phyloP scores from a whole-genome alignment of 35 echinoderm and acorn worm species.

The Strongylocentrotus purpuratus region DNA sequence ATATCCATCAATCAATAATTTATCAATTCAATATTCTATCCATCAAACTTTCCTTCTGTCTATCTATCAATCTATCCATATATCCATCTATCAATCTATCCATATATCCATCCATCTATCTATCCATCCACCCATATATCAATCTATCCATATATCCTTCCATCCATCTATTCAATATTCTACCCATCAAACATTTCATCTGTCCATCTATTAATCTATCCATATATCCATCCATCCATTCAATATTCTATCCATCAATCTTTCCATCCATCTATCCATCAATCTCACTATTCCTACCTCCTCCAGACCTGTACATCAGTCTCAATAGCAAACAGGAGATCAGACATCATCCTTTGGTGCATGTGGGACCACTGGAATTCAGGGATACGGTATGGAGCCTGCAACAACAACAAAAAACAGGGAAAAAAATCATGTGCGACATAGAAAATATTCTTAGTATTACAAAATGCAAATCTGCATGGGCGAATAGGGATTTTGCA shows the following conservation, averaged over 20 bases:
- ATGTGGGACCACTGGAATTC: slow-evolving; percentile 97
- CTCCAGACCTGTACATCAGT: slow-evolving; percentile 99
- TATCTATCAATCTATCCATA: no score
- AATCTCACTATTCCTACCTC: slow-evolving; percentile 63
- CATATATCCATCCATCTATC: no score
- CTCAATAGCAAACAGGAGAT: slow-evolving; percentile 98
- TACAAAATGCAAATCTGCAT: no score
- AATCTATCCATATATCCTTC: no score
- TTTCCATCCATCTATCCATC: not conserved
- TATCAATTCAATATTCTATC: no score
- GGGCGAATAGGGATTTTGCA: no score
- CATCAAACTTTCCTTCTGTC: no score
- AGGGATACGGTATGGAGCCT: slow-evolving; percentile 93
- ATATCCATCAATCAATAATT: no score
- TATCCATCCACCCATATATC: no score
- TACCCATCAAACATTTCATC: not conserved
- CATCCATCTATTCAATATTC: not conserved
- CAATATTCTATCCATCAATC: not conserved
- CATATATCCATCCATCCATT: not conserved
- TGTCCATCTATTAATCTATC: not conserved
- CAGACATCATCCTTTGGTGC: slow-evolving; percentile 99
- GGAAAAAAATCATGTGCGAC: not conserved
- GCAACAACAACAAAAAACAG: not conserved
- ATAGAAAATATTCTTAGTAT: no score
- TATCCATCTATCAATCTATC: no score